These are phyloP conservation scores for Trachymyrmex septentrionalis DNA, from an alignment of 1,140 invertebrate genomes.

Conservation along the genomic window DNA sequence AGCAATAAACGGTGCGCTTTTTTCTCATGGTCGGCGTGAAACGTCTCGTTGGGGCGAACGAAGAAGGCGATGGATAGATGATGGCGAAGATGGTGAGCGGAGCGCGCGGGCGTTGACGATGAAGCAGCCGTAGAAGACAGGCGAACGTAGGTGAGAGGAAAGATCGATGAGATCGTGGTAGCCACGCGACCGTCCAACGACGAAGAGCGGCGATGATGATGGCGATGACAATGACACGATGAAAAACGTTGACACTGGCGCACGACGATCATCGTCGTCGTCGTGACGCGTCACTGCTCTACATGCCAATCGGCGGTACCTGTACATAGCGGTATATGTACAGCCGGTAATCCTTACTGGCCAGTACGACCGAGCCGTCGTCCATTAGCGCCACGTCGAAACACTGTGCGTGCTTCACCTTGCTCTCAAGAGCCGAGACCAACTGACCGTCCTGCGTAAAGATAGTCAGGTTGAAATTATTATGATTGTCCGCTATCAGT, in stretches of 20 bases:
- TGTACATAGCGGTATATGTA: slow-evolving; percentile 99
- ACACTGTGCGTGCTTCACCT: slow-evolving; percentile 99
- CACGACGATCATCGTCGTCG: slow-evolving; percentile 75
- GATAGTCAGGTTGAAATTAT: slow-evolving; percentile 99
- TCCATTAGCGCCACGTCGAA: slow-evolving; percentile 99
- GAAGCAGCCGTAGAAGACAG: slow-evolving; percentile 60
- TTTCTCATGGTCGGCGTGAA: slow-evolving; percentile 52
- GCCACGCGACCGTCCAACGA: slow-evolving; percentile 42
- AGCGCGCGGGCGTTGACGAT: slow-evolving; percentile 31
- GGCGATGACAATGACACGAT: slow-evolving; percentile 25
- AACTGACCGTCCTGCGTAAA: slow-evolving; percentile 98
- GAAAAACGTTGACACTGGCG: slow-evolving; percentile 51
- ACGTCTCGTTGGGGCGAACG: slow-evolving; percentile 57
- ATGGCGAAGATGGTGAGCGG: slow-evolving; percentile 30
- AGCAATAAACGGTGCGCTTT: not conserved
- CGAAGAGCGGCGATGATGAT: slow-evolving; percentile 31
- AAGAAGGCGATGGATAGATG: slow-evolving; percentile 48
- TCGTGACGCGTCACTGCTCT: slow-evolving; percentile 83
- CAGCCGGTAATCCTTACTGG: slow-evolving; percentile 99
- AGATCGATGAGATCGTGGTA: slow-evolving; percentile 67
- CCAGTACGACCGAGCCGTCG: slow-evolving; percentile 99
- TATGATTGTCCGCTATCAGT: slow-evolving; percentile 99
- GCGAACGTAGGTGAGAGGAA: slow-evolving; percentile 68
- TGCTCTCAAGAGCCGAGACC: slow-evolving; percentile 98
- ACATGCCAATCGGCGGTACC: slow-evolving; percentile 94